These are phyloP conservation scores for Hoplodrina ambigua DNA, from an alignment of 2,888 invertebrate genomes.

Conservation along the genomic window DNA sequence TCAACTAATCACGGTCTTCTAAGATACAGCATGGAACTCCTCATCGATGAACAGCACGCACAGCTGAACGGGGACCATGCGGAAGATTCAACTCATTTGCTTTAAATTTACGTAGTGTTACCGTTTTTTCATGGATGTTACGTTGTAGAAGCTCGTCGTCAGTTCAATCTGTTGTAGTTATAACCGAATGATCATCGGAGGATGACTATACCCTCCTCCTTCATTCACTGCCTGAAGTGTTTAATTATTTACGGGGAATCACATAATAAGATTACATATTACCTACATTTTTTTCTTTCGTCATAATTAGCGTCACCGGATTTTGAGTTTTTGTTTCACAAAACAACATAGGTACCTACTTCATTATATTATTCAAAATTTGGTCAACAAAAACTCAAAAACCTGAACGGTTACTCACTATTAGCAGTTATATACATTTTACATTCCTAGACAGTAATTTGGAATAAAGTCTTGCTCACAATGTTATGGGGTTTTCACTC, in stretches of 20 bases:
- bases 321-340: conserved; percentile 8
- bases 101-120: too few relatives aligned
- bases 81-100: too few relatives aligned
- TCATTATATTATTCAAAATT: conserved; percentile 6
- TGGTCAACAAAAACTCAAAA: conserved; percentile 1
- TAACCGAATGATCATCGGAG: too few relatives aligned
- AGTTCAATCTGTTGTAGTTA: too few relatives aligned
- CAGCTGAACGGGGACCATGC: too few relatives aligned
- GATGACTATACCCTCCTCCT: too few relatives aligned
- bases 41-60: too few relatives aligned
- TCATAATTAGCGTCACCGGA: background rate
- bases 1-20: too few relatives aligned
- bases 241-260: conserved; percentile 1
- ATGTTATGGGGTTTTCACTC: background rate
- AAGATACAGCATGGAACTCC: too few relatives aligned
- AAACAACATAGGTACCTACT: background rate
- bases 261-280: background rate
- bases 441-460: conserved; percentile 10
- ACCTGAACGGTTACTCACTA: background rate
- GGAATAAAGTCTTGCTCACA: conserved; percentile 18
- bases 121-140: too few relatives aligned
- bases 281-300: background rate
- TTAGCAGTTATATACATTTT: background rate
- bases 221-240: background rate
- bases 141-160: too few relatives aligned